A percentile compares a stretch with the other conserved stretches of the same genome.
These are phyloP conservation scores for Lithophane ornitopus DNA, from an alignment of 2,888 invertebrate genomes.

Conservation along the genomic window DNA sequence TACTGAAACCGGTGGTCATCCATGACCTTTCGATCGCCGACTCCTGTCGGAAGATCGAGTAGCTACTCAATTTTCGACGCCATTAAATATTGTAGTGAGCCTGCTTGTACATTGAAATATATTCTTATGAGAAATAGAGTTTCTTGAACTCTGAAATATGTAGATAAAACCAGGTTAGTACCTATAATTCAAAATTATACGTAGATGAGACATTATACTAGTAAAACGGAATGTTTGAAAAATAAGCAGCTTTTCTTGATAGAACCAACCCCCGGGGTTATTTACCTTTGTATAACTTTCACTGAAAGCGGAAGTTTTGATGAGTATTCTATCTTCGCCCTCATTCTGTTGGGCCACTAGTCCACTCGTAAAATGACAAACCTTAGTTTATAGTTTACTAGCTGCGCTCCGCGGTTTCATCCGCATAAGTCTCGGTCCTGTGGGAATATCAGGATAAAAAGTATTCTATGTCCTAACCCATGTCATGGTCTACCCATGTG, in stretches of 20 bases:
- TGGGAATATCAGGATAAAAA: too few species aligned
- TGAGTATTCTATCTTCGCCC: conserved; percentile 64
- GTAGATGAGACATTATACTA: conserved; percentile 30
- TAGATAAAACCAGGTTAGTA: conserved; percentile 35
- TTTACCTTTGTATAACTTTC: conserved; percentile 66
- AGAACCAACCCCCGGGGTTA: conserved; percentile 49
- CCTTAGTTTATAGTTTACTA: conserved; percentile 17
- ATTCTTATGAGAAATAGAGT: conserved; percentile 48
- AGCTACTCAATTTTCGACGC: conserved; percentile 25
- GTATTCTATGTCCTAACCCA: too few species aligned
- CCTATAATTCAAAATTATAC: conserved; percentile 49
- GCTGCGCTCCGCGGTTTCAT: too few species aligned
- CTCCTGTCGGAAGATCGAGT: conserved; percentile 26
- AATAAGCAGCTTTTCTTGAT: conserved; percentile 20
- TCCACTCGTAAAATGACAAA: conserved; percentile 29
- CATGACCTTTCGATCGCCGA: conserved; percentile 48
- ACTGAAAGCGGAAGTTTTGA: conserved; percentile 59
- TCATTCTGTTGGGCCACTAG: conserved; percentile 53
- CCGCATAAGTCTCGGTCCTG: too few species aligned
- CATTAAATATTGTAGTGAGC: conserved; percentile 44
- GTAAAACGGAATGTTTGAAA: conserved; percentile 28
- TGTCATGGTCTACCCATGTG: too few species aligned
- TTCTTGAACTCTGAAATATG: conserved; percentile 54
- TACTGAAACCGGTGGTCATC: conserved; percentile 28
- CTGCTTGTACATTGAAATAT: conserved; percentile 52